Evolutionary conservation across 2,888 invertebrate species (phyloP), one percentile per base, ranked within the genome.

Genomic region (Melanargia galathea): DNA sequence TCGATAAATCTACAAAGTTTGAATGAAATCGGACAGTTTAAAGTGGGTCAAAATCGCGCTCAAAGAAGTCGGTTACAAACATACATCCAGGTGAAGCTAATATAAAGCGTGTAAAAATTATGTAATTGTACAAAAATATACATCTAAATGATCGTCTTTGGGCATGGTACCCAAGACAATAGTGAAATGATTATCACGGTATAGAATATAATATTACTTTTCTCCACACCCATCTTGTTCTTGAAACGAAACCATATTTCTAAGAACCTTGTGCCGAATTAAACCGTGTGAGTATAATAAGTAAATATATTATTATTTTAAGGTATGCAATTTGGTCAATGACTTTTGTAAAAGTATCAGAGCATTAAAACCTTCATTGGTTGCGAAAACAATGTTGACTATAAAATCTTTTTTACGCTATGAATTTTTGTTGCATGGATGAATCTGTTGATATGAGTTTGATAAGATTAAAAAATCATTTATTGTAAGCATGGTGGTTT

Each of bases 321-420:
- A 62, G 62, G 68, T 70, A 73, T 70, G 68, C 70, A 73, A 68
- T 67, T 71, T 73, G 69, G 71, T 70, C 73, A 73, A 73, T 73
- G 71, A 70, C 70, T 72, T 73, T 73, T 66, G 72, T 72, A 74
- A 73, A 72, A 73, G 71, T 73, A 74, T 68, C 66, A 70, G 70
- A 72, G 70, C 70, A 70, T 68, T 71, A 66, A 71, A 71, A 63
- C 67, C 68, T 71, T 66, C 67, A 52, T 64, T 26, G 65, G 68
- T 74, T 70, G 63, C 67, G 70, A 70, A 73, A 73, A 70, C 69
- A 71, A 71, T 71, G 62, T 66, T 67, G 67, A 55, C 64, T 58
- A 69, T 71, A 68, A 66, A 65, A 65, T 68, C 63, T 69, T 64
- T n/a, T 60, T 59, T 26, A 68, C 60, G 62, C 48, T 62, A 43